These are phyloP conservation scores for Aphaenogaster floridana DNA, from an alignment of 1,140 invertebrate genomes.

Conservation along the genomic window DNA sequence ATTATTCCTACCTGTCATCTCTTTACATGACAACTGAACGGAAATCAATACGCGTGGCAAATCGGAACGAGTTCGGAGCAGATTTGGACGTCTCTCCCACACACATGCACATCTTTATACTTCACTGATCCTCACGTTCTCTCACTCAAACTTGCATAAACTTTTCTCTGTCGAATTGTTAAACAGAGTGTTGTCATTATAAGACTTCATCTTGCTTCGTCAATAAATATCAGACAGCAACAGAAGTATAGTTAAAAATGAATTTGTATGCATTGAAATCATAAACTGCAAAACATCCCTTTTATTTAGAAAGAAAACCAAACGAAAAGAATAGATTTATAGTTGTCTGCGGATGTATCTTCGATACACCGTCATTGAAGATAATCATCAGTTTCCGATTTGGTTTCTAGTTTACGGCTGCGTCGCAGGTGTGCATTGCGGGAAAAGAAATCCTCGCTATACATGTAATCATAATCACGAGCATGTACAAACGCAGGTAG, in stretches of 20 bases:
- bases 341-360: not conserved
- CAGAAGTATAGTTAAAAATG: not conserved
- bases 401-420: constrained; percentile 5
- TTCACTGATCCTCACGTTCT: not conserved
- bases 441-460: not conserved
- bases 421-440: constrained; percentile 23
- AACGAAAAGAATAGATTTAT: constrained; percentile 5
- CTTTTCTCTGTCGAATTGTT: not conserved
- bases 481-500: constrained; percentile 27
- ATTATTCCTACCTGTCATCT: constrained; percentile 55
- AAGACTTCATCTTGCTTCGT: not conserved
- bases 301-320: not conserved
- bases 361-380: not conserved
- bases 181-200: not conserved
- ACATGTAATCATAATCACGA: constrained; percentile 24
- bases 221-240: not conserved
- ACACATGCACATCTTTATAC: not conserved
- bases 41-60: constrained; percentile 43
- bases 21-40: constrained; percentile 47
- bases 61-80: constrained; percentile 40
- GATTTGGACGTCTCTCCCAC: not conserved
- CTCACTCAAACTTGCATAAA: not conserved
- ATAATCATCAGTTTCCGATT: constrained; percentile 20
- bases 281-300: not conserved
- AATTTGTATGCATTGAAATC: not conserved